Evolutionary conservation across 2,888 invertebrate genomes (phyloP).

Genomic region (Temnothorax ravouxi): DNA sequence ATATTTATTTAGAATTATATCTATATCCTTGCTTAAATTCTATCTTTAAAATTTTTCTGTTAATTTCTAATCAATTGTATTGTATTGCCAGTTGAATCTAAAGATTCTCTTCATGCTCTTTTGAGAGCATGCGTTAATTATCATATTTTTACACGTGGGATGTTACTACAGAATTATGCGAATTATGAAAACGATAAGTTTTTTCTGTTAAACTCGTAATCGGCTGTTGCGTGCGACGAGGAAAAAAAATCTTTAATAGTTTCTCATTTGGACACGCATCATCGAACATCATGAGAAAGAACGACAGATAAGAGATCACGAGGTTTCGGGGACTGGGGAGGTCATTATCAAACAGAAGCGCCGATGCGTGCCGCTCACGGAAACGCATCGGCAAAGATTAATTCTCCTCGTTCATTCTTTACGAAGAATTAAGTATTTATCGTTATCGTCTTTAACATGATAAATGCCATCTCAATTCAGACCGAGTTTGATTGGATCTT

Average conservation of each 20-base stretch:
- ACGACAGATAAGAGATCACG: slow-evolving; percentile 54
- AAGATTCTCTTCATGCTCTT: no score
- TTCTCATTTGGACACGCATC: slow-evolving; percentile 25
- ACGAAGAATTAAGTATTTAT: neutral
- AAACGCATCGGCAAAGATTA: slow-evolving; percentile 51
- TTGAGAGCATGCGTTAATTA: neutral
- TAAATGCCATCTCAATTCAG: neutral
- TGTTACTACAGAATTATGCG: neutral
- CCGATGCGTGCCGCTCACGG: slow-evolving; percentile 28
- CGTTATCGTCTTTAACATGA: neutral
- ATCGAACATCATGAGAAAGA: slow-evolving; percentile 43
- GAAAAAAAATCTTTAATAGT: slow-evolving; percentile 19
- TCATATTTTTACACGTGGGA: neutral
- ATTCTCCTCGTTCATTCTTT: neutral
- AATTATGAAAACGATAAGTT: no score
- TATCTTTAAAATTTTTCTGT: neutral
- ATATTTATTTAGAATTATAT: no score
- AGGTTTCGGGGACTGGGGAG: slow-evolving; percentile 55
- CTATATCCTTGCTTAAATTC: no score
- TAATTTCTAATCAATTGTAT: neutral
- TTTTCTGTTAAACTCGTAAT: neutral
- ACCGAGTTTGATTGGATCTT: neutral
- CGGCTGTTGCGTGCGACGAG: neutral
- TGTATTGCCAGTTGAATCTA: neutral
- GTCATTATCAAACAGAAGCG: slow-evolving; percentile 67